Evolutionary conservation across 2,797 vertebrate species (phyloP).

Genomic region (Dromococcyx pavoninus): DNA sequence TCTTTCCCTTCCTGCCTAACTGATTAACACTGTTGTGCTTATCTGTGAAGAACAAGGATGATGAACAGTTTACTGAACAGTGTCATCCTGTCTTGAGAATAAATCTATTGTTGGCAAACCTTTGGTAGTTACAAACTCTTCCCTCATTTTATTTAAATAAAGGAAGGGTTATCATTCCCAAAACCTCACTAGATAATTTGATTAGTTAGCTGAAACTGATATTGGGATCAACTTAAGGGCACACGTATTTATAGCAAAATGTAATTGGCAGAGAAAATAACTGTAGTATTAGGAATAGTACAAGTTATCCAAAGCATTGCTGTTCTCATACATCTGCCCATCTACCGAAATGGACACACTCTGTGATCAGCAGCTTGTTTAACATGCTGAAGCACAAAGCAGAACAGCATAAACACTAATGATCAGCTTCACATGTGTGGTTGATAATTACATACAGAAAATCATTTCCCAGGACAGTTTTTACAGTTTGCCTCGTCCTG

Average conservation of each 20-base stretch:
- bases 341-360: slow-evolving; percentile 41
- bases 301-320: slow-evolving; percentile 47
- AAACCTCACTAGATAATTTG: slow-evolving; percentile 67
- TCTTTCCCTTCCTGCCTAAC: slow-evolving; percentile 4
- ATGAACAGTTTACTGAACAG: slow-evolving; percentile 10
- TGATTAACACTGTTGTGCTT: slow-evolving; percentile 17
- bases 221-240: slow-evolving; percentile 66
- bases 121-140: slow-evolving; percentile 42
- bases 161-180: slow-evolving; percentile 58
- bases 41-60: slow-evolving; percentile 47
- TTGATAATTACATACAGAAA: neutral
- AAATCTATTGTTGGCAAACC: slow-evolving; percentile 38
- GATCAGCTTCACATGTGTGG: neutral
- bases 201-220: slow-evolving; percentile 71
- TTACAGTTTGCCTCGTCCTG: neutral
- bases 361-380: neutral
- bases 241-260: slow-evolving; percentile 69
- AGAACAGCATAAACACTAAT: neutral
- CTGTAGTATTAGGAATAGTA: slow-evolving; percentile 63
- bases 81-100: slow-evolving; percentile 50
- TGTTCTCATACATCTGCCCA: slow-evolving; percentile 38
- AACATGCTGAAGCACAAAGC: neutral
- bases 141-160: slow-evolving; percentile 66
- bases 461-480: slow-evolving; percentile 15
- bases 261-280: slow-evolving; percentile 70